phyloP scores from a whole-genome alignment of 2,888 invertebrate species.

The Clusia tigrina region DNA sequence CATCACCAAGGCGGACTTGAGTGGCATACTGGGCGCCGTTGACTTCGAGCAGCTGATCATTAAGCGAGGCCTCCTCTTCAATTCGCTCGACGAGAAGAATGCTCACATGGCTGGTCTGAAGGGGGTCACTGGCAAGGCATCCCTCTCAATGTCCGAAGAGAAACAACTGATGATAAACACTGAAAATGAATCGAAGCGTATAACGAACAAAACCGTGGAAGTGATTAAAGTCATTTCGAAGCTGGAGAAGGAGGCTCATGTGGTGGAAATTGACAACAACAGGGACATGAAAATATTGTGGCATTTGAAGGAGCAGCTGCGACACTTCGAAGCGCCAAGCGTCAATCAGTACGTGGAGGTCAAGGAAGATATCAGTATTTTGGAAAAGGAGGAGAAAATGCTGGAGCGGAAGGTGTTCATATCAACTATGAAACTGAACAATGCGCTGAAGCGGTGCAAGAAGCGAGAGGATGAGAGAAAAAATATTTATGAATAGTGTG shows the following conservation, averaged over 20 bases:
- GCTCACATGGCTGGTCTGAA: conserved; percentile 67
- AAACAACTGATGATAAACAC: conserved; percentile 64
- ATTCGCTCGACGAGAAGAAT: conserved; percentile 67
- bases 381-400: conserved; percentile 62
- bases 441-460: conserved; percentile 44
- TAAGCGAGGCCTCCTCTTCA: conserved; percentile 65
- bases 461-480: conserved; percentile 15
- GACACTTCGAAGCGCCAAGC: conserved; percentile 65
- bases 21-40: conserved; percentile 67
- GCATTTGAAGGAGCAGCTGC: conserved; percentile 56
- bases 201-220: conserved; percentile 61
- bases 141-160: conserved; percentile 65
- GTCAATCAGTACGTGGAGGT: conserved; percentile 67
- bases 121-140: conserved; percentile 66
- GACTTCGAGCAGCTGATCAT: conserved; percentile 70
- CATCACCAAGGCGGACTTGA: conserved; percentile 66
- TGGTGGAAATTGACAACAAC: conserved; percentile 59
- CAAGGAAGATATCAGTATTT: conserved; percentile 63
- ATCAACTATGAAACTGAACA: conserved; percentile 56
- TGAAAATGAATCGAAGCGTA: conserved; percentile 58
- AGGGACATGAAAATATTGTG: conserved; percentile 57
- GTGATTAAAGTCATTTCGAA: conserved; percentile 62
- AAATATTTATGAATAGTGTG: no score
- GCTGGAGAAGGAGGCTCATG: conserved; percentile 59
- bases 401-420: conserved; percentile 56